phyloP scores from a whole-genome alignment of 2,113 vertebrate genomes.

The Circaetus gallicus region DNA sequence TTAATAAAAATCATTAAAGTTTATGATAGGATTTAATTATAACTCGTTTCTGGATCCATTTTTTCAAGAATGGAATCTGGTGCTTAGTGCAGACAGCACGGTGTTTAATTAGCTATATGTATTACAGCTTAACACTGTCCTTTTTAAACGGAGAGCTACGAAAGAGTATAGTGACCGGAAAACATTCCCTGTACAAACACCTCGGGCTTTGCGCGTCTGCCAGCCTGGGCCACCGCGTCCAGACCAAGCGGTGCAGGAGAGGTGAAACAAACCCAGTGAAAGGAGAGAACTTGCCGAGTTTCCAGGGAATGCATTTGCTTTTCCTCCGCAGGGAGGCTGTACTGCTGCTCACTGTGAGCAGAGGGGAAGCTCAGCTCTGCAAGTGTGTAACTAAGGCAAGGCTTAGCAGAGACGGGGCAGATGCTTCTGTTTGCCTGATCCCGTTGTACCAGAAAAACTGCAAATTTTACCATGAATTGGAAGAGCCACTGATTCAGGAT shows the following conservation, averaged over 20 bases:
- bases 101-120: neutral
- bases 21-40: neutral
- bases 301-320: neutral
- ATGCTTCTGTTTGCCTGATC: neutral
- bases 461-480: neutral
- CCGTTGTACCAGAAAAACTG: accelerated
- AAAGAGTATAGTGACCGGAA: accelerated
- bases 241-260: neutral
- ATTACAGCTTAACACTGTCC: neutral
- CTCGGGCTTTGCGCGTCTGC: neutral
- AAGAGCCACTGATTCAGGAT: neutral
- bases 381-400: neutral
- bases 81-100: neutral
- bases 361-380: neutral
- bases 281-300: neutral
- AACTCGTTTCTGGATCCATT: neutral
- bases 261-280: neutral
- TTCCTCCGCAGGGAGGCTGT: neutral
- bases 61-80: neutral
- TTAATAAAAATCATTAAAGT: neutral
- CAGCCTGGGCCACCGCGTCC: neutral
- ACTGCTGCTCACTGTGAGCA: neutral
- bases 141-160: neutral
- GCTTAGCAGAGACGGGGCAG: neutral
- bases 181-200: neutral